Base-by-base conservation (phyloP, 2,113 vertebrate species). In the Pollimyrus isidori region DNA sequence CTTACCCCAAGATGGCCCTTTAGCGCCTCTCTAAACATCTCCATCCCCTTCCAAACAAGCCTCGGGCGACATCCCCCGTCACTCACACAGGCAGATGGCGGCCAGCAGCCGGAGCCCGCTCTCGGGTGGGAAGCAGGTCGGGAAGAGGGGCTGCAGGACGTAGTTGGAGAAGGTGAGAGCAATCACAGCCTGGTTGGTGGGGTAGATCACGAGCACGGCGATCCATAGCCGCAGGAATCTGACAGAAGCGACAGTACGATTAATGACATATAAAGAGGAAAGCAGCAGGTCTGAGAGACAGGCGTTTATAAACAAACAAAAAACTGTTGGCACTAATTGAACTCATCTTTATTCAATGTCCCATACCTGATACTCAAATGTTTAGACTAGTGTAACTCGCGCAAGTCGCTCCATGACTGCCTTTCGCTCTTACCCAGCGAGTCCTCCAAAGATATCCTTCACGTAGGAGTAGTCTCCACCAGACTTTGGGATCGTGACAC, bases 141-240 rank as follows among this genome's bases (percentile, higher is more conserved):
- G 97, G 92, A 98, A 98, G 65, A 98, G 95, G 0, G 97, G 97
- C 91, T 98, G 97, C n/a, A 98, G 93, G 65, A 98, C 97, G 0
- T 98, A 98, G 95, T 97, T 98, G 92, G 97, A 97, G 93, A 98
- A 98, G 6, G 97, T 98, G 90, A 98, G 95, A 0, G 97, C 97
- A 21, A 98, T 98, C 89, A 98, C 97, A 0, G 97, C 97, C 93
- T 98, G 97, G 93, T 98, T 98, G 91, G 97, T 98, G 1, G 97
- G 97, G 91, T 98, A 98, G 94, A 98, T 98, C 85, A 98, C 97
- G 92, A 98, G 93, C 92, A 98, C 96, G 0, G 97, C 97, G 10
- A 98, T 98, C 97, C 97, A 98, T 21, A 98, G 93, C 35, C 97
- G 95, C 91, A 98, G 94, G 94, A 98, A 98, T 89, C 97, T 97